Base-by-base conservation (phyloP, 2,888 invertebrate species). In the Diadegma fenestrale region DNA sequence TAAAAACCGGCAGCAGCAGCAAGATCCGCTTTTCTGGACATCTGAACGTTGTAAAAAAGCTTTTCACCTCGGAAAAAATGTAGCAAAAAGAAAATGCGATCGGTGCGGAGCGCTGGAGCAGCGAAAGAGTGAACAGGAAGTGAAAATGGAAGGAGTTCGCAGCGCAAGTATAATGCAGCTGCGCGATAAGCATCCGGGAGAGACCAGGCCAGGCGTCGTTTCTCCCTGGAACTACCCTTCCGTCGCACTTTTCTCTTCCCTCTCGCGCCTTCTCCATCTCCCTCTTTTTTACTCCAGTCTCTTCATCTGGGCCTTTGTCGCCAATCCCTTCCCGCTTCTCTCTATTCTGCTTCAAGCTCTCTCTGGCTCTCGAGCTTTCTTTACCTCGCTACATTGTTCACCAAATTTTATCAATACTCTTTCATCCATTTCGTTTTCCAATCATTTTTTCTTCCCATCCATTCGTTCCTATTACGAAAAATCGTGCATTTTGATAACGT, bases 81-180 rank as follows among this genome's bases (percentile, higher is more conserved):
- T 61, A 66, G 63, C 84, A 66, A 73, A 77, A 63, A 73, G 64
- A 68, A 33, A 41, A 26, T 66, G 48, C 61, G 75, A 72, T 66
- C 64, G 66, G 54, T 26, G n/a, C n/a, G 72, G 63, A 22, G 41
- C 66, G 30, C 6, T 30, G 33, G 22, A 48, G 19, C 64, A 22
- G 64, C 14, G 10, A 17, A 43, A 86, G 81, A 77, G 84, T 63
- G 80, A 80, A 86, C 80, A 82, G 80, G 77, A 75, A 85, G 77
- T 64, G 79, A 81, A 69, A 79, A 76, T 64, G 51, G 68, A 33
- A 84, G 54, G 83, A 75, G 85, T 72, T 68, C 58, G 84, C 69
- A 84, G 84, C 76, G 80, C 84, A 80, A 84, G 84, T 84, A 84
- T 80, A 84, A 84, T 85, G 85, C 85, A 81, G 82, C 78, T 85